Conservation (phyloP, 2,888 invertebrate species). For the Hypselothyrea guttata region DNA sequence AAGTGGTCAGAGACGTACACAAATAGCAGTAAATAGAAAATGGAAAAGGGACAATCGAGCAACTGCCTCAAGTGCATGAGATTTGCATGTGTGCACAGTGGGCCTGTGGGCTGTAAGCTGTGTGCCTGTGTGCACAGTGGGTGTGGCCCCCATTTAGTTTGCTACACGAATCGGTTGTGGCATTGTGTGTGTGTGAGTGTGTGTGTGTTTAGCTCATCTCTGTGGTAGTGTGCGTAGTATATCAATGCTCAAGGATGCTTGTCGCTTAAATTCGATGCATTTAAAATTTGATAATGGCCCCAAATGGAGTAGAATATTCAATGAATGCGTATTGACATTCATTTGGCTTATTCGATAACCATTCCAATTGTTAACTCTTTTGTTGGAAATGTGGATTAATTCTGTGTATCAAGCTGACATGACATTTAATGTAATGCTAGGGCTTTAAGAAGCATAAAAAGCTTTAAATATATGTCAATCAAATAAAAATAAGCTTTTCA, state of each 20-base stretch:
- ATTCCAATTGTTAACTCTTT: conserved; percentile 35
- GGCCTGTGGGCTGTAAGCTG: neutral
- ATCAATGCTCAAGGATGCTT: conserved; percentile 58
- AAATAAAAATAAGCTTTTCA: no score
- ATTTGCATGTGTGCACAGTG: conserved; percentile 54
- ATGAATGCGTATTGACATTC: conserved; percentile 46
- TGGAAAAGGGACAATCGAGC: conserved; percentile 55
- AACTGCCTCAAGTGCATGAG: conserved; percentile 53
- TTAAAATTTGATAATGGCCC: conserved; percentile 64
- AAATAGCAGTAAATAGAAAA: conserved; percentile 49
- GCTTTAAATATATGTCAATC: no score
- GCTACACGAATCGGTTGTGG: conserved; percentile 45
- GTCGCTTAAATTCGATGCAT: conserved; percentile 46
- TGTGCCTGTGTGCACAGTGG: conserved; percentile 1
- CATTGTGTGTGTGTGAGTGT: conserved; percentile 16
- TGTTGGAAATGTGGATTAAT: conserved; percentile 8
- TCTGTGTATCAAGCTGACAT: neutral
- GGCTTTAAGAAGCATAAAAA: no score
- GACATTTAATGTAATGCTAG: no score
- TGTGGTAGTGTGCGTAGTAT: conserved; percentile 50
- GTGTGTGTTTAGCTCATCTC: conserved; percentile 45
- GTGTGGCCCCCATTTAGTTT: conserved; percentile 35
- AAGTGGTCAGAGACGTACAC: conserved; percentile 63
- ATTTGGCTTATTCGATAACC: conserved; percentile 54
- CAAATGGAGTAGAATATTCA: conserved; percentile 57